phyloP scores from a whole-genome alignment of 2,888 invertebrate genomes.

The Isoperla grammatica region DNA sequence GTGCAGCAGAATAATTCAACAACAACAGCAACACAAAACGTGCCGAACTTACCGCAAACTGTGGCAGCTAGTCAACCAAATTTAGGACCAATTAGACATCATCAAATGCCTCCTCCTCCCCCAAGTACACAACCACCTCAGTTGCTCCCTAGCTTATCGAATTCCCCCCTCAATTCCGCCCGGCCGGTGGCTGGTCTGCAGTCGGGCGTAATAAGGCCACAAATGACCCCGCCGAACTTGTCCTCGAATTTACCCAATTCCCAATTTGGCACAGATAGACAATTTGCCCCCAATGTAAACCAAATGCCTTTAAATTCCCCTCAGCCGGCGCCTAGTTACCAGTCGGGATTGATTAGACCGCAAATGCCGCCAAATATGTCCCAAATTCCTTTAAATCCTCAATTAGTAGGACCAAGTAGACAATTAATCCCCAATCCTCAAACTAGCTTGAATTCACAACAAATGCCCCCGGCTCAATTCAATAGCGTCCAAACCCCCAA shows the following conservation, averaged over 20 bases:
- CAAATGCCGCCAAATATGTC: constrained; percentile 12
- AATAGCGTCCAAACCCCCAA: constrained; percentile 1
- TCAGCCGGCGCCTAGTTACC: constrained; percentile 9
- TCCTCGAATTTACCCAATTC: not conserved
- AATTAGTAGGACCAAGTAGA: constrained; percentile 15
- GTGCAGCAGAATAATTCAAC: too few species aligned
- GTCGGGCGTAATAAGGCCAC: not conserved
- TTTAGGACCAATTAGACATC: constrained; percentile 10
- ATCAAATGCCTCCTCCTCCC: not conserved
- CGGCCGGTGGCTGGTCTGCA: not conserved
- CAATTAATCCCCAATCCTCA: constrained; percentile 17
- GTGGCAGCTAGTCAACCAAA: constrained; percentile 11
- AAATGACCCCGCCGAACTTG: not conserved
- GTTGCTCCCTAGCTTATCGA: not conserved
- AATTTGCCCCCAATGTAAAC: not conserved
- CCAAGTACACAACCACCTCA: not conserved
- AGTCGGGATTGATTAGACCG: constrained; percentile 11
- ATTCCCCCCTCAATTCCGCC: not conserved
- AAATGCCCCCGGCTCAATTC: not conserved
- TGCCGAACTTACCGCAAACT: not conserved
- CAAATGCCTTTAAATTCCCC: constrained; percentile 8
- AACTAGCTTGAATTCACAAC: constrained; percentile 20
- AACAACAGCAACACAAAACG: not conserved
- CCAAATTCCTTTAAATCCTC: not conserved
- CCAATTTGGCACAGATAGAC: not conserved